Evolutionary conservation across 2,113 vertebrate species (phyloP), one percentile per base, ranked within the genome.

Genomic region (Sterrhoptilus dennistouni): DNA sequence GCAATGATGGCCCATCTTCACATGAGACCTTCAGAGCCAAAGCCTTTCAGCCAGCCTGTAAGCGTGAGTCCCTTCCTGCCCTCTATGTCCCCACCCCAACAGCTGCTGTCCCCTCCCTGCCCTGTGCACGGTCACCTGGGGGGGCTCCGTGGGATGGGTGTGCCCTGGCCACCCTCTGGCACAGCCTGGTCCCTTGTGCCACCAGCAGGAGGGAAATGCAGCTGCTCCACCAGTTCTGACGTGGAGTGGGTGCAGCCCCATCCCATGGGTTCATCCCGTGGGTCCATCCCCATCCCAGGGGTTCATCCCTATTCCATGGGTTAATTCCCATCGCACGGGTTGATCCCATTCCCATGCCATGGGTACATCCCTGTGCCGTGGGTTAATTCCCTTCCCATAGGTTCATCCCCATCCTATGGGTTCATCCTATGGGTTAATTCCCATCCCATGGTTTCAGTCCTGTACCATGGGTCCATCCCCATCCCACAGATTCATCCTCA

Each of bases 1-100:
- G 99, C 99, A 33, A 99, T 99, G 99, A 99, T 99, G 99, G 98
- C 99, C 85, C 99, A 99, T 93, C 98, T 99, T 92, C 99, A 99
- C 98, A 99, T 99, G 99, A 98, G 99, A 95, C 99, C 99, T 64
- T 99, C 99, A 14, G 99, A 99, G 98, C 99, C 99, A 94, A 99
- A 99, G 98, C 98, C 99, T 97, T 99, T 99, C 97, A 99, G 98
- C 98, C 99, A 99, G 92, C 99, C 99, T 96, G 99, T 99, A 95
- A 98, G 98, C 97, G 59, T 85, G 74, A 12, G 12, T 83, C 53
- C 56, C 22, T n/a, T 93, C 53, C 75, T 85, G 27, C 36, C 65
- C 52, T 66, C 10, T 53, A 0, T 2, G 0, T 25, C 25, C 44
- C 70, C 70, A 65, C 3, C 0, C 63, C 0, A 0, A 27, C 10